These are phyloP conservation scores for Nilaparvata lugens DNA, from an alignment of 1,140 invertebrate species.

Conservation along the genomic window DNA sequence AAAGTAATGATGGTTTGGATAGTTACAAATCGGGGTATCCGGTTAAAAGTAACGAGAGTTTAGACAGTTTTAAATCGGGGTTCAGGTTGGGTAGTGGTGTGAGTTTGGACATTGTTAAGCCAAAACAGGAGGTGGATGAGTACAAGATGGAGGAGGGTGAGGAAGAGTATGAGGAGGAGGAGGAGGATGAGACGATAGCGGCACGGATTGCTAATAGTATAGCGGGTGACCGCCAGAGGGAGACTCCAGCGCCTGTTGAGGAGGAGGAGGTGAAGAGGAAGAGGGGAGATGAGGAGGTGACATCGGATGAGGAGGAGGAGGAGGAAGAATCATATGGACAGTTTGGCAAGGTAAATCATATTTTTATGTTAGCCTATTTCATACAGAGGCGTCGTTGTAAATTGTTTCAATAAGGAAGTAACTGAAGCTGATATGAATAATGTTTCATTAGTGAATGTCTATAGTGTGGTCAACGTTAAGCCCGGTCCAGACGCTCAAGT, in stretches of 20 bases:
- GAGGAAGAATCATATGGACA: neutral
- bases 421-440: too few species aligned
- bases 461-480: too few species aligned
- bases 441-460: too few species aligned
- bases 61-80: neutral
- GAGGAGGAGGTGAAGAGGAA: neutral
- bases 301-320: conserved; percentile 20
- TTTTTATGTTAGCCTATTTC: too few species aligned
- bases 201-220: conserved; percentile 5
- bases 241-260: conserved; percentile 27
- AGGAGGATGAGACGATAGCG: conserved; percentile 8
- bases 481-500: too few species aligned
- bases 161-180: conserved; percentile 18
- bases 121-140: neutral
- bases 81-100: neutral
- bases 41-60: neutral
- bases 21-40: neutral
- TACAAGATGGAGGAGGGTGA: neutral
- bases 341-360: too few species aligned
- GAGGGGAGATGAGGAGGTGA: conserved; percentile 29
- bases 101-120: neutral
- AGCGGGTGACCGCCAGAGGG: conserved; percentile 27
- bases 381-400: too few species aligned
- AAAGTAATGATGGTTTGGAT: neutral
- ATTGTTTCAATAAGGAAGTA: too few species aligned